A percentile compares a stretch with the other conserved stretches of the same genome.
Evolutionary conservation across 2,797 vertebrate species (phyloP).

Genomic region (Dallia pectoralis): DNA sequence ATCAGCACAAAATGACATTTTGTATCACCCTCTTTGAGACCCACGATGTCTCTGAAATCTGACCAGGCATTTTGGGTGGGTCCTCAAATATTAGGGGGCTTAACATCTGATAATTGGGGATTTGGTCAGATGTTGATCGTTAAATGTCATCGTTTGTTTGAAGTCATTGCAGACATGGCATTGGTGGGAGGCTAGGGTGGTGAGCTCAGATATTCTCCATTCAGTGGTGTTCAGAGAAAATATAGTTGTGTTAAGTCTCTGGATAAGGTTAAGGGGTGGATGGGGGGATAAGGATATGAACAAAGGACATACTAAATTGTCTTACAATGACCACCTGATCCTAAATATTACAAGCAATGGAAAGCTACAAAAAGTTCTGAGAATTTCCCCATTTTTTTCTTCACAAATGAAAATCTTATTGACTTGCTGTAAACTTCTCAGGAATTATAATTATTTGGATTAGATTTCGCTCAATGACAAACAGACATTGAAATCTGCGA

Average conservation of each 20-base stretch:
- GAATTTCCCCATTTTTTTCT: not conserved
- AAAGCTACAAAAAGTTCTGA: not conserved
- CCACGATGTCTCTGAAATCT: too few species aligned
- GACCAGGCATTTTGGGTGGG: not conserved
- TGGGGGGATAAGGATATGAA: not conserved
- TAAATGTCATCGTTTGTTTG: not conserved
- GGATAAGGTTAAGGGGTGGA: not conserved
- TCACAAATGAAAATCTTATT: not conserved
- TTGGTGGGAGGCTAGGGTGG: not conserved
- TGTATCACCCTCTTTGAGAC: too few species aligned
- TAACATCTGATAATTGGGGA: not conserved
- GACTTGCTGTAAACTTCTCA: not conserved
- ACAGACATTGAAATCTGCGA: not conserved
- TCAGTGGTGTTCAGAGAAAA: not conserved
- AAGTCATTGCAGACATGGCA: not conserved
- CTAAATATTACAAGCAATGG: not conserved
- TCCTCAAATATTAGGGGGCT: constrained; percentile 11
- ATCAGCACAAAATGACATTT: too few species aligned
- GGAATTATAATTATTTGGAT: not conserved
- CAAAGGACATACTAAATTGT: not conserved
- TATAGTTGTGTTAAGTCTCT: not conserved
- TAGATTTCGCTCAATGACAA: not conserved
- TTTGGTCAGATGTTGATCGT: constrained; percentile 19
- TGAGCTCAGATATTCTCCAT: not conserved
- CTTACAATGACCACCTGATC: not conserved